Evolutionary conservation across 2,797 vertebrate species (phyloP), one percentile per base, ranked within the genome.

Genomic region (Tenualosa thibaudeaui): DNA sequence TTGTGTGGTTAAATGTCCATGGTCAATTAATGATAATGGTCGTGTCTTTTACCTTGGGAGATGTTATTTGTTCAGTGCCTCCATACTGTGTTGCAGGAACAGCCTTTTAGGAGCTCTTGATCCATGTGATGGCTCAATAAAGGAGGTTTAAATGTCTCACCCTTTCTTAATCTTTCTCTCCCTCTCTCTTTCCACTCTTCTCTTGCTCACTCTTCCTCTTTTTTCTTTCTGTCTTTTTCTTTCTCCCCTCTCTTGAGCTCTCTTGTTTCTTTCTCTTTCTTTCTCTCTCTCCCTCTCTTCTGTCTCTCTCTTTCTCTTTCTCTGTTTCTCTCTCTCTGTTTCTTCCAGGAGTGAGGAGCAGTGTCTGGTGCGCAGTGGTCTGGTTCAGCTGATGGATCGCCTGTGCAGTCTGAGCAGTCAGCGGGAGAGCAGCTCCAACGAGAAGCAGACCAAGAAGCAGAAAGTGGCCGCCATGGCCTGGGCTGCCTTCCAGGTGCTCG

Each of bases 391-490:
- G 60, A 98, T 99, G 98, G 98, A 99, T 87, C 92, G 96, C 3
- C 93, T 99, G 22, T 99, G 98, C 85, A 99, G 98, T 85, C 90
- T 99, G 84, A 99, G 98, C 90, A 97, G 98, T 90, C 98, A 99
- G 93, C 95, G 96, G 0, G 98, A 99, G 88, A 96, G 97, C 90
- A 96, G 97, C 93, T 99, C 97, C 0, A 99, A 94, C 54, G 98
- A 99, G 91, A 99, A 99, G 62, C 98, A 99, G 89, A 99, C 98
- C 53, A 99, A 96, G 92, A 99, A 99, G 82, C 98, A 99, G 92
- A 99, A 97, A 89, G 98, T 99, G 86, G 98, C 98, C 86, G 97
- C 98, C 46, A 99, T 99, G 98, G 98, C 98, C 83, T 99, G 98
- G 98, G 98, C 98, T 24, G 98, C 98, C 83, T 99, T 99, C 92